Evolutionary conservation across 2,888 invertebrate genomes (phyloP).

Genomic region (Acrobasis repandana): DNA sequence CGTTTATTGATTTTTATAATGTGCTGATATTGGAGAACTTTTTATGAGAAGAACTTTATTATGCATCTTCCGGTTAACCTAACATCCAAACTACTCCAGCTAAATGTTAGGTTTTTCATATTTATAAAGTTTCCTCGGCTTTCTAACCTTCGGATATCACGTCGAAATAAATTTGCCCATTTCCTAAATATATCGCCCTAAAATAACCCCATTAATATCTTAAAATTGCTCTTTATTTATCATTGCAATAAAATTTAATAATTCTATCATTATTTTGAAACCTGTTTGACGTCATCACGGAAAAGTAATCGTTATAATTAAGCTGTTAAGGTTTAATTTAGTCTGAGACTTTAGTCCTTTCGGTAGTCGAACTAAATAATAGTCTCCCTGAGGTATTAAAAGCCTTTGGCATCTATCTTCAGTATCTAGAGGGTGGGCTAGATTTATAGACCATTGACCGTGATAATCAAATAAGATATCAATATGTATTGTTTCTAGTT

Average conservation of each 20-base stretch:
- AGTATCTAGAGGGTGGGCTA: constrained; percentile 7
- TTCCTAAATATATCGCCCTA: not conserved
- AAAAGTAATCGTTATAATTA: not conserved
- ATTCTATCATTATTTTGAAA: constrained; percentile 19
- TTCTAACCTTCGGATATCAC: not conserved
- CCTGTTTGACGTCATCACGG: not conserved
- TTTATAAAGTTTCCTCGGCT: no score
- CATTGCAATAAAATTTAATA: constrained; percentile 8
- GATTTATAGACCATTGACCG: constrained; percentile 11
- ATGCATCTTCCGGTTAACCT: no score
- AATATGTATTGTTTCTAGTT: not conserved
- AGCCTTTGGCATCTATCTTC: constrained; percentile 18
- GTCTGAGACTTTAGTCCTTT: not conserved
- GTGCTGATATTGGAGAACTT: no score
- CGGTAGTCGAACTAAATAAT: not conserved
- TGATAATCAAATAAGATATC: not conserved
- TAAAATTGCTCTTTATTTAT: not conserved
- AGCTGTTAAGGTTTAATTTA: not conserved
- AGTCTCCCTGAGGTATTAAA: constrained; percentile 2
- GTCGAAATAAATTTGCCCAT: not conserved
- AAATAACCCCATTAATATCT: not conserved
- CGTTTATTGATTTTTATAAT: no score
- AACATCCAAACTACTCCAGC: no score
- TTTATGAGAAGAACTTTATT: no score
- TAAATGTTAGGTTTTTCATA: no score